phyloP scores from a whole-genome alignment of 2,797 vertebrate species.

The Gastrophryne carolinensis region DNA sequence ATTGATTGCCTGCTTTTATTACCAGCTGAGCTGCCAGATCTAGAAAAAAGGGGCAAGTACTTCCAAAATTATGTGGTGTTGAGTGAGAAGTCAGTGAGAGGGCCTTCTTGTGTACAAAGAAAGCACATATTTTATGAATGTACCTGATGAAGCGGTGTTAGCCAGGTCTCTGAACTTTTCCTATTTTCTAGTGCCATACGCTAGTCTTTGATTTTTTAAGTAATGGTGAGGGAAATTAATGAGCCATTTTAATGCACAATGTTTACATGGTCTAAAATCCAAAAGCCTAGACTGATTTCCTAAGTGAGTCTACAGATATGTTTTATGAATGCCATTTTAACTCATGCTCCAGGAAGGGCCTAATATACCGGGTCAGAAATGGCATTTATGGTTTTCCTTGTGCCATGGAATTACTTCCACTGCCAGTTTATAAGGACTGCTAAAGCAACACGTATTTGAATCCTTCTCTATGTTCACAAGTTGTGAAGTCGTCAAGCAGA shows the following conservation, averaged over 20 bases:
- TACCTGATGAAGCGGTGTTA: constrained; percentile 60
- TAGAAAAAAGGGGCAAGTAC: constrained; percentile 72
- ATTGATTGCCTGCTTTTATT: constrained; percentile 76
- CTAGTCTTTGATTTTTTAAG: background rate
- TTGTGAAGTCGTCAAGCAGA: constrained; percentile 10
- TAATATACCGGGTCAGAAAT: constrained; percentile 27
- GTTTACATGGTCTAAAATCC: constrained; percentile 62
- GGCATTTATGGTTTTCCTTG: constrained; percentile 1
- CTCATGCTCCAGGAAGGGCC: constrained; percentile 50
- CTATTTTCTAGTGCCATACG: constrained; percentile 49
- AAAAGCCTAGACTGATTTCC: constrained; percentile 58
- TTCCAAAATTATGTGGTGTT: constrained; percentile 80
- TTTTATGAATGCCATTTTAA: constrained; percentile 59
- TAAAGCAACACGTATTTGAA: constrained; percentile 16
- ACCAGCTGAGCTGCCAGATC: constrained; percentile 74
- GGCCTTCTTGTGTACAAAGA: constrained; percentile 60
- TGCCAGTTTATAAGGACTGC: constrained; percentile 2
- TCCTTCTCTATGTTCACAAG: constrained; percentile 19
- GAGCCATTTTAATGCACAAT: constrained; percentile 66
- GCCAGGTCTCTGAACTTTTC: constrained; percentile 60
- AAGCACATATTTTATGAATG: constrained; percentile 71
- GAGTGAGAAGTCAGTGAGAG: constrained; percentile 77
- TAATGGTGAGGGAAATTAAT: constrained; percentile 53
- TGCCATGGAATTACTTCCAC: constrained; percentile 13
- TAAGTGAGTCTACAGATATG: constrained; percentile 63